These are phyloP conservation scores for Brachionichthys hirsutus DNA, from an alignment of 2,113 vertebrate species.

Conservation along the genomic window DNA sequence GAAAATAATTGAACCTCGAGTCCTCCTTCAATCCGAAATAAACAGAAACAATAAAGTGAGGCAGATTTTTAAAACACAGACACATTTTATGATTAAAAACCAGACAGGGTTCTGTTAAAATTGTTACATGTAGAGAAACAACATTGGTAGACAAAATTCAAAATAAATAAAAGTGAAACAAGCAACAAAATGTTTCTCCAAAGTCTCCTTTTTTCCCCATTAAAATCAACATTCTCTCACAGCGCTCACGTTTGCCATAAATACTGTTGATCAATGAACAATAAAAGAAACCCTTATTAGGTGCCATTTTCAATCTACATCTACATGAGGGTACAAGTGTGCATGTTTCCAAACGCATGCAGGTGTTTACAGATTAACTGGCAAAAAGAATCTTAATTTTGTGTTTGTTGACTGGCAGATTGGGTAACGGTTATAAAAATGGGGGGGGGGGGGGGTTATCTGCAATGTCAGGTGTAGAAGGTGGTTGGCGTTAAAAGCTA, in stretches of 20 bases:
- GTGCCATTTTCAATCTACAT: constrained; percentile 56
- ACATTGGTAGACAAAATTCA: constrained; percentile 75
- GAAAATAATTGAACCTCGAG: too few relatives aligned
- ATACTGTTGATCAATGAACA: constrained; percentile 79
- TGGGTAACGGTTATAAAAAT: constrained; percentile 36
- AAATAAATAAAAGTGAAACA: constrained; percentile 71
- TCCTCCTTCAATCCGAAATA: background rate
- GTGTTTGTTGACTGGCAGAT: constrained; percentile 34
- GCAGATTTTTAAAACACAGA: constrained; percentile 73
- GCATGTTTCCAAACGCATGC: constrained; percentile 77
- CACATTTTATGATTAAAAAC: constrained; percentile 82
- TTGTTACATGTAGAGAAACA: constrained; percentile 77
- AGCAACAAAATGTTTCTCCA: constrained; percentile 71
- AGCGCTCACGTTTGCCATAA: constrained; percentile 79
- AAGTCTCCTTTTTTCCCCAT: constrained; percentile 44
- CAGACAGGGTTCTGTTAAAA: constrained; percentile 70
- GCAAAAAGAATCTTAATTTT: constrained; percentile 48
- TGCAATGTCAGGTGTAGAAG: constrained; percentile 33
- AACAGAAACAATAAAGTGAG: constrained; percentile 18
- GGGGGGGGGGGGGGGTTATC: background rate
- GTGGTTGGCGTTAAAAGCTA: constrained; percentile 27
- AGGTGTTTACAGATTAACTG: constrained; percentile 70
- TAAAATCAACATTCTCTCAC: constrained; percentile 27
- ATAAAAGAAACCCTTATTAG: constrained; percentile 68
- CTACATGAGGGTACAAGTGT: constrained; percentile 65